A percentile compares a stretch with the other conserved stretches of the same genome.
These are phyloP conservation scores for Eupleurogrammus muticus DNA, from an alignment of 2,797 vertebrate genomes.

Conservation along the genomic window DNA sequence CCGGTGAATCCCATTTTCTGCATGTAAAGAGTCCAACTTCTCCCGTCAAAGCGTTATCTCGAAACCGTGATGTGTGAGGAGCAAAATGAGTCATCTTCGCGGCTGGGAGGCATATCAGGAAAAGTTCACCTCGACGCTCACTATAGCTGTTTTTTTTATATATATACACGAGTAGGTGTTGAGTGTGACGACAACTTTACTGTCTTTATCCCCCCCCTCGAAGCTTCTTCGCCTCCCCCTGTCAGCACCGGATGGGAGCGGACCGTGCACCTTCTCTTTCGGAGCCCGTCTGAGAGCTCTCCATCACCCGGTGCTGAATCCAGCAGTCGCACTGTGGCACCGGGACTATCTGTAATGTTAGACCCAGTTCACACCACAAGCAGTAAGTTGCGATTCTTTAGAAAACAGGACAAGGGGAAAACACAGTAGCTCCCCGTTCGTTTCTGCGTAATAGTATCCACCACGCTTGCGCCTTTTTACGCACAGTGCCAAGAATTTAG, in stretches of 20 bases:
- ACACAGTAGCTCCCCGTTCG: background rate
- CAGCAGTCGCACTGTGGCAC: conserved; percentile 11
- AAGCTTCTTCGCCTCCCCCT: background rate
- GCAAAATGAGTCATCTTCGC: conserved; percentile 65
- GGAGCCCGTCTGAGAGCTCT: conserved; percentile 20
- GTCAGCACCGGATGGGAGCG: background rate
- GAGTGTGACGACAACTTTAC: conserved; percentile 27
- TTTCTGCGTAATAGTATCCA: background rate
- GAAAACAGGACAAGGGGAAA: background rate
- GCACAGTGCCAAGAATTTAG: conserved; percentile 44
- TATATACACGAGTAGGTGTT: conserved; percentile 12
- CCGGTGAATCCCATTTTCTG: conserved; percentile 66
- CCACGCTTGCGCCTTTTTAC: conserved; percentile 45
- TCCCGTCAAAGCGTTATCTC: conserved; percentile 53
- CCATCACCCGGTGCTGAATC: conserved; percentile 52
- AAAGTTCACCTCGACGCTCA: conserved; percentile 28
- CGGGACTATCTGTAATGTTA: conserved; percentile 1
- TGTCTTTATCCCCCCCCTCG: background rate
- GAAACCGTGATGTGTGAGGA: conserved; percentile 32
- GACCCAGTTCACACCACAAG: background rate
- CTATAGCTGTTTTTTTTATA: conserved; percentile 19
- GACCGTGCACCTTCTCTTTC: background rate
- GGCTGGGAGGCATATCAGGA: conserved; percentile 60
- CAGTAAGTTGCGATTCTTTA: background rate
- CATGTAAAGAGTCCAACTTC: conserved; percentile 29